These are phyloP conservation scores for Sycophaga agraensis DNA, from an alignment of 1,140 invertebrate species.

Conservation along the genomic window DNA sequence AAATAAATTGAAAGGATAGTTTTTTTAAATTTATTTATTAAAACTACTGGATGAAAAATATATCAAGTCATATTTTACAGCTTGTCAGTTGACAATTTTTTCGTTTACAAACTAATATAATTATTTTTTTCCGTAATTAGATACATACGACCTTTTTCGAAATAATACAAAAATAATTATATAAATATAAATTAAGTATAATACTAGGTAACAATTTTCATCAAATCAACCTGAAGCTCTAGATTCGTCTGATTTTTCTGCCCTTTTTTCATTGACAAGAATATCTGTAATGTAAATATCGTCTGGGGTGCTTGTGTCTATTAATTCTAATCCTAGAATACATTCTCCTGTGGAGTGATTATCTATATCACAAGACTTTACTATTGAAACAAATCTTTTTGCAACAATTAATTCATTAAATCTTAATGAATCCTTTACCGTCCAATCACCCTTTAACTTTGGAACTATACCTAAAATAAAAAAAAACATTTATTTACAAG, in stretches of 20 bases:
- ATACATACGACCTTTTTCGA: not conserved
- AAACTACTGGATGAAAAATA: conserved; percentile 11
- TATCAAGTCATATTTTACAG: conserved; percentile 2
- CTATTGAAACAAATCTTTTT: conserved; percentile 59
- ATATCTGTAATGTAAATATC: conserved; percentile 60
- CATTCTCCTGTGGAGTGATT: conserved; percentile 54
- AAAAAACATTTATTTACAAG: conserved; percentile 4
- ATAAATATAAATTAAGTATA: conserved; percentile 2
- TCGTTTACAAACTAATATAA: not conserved
- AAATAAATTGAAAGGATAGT: not conserved
- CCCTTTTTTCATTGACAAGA: conserved; percentile 58
- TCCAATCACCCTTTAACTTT: conserved; percentile 60
- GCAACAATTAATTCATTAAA: conserved; percentile 63
- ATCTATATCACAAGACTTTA: conserved; percentile 57
- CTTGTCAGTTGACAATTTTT: not conserved
- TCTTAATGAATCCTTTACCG: conserved; percentile 59
- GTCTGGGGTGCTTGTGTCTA: conserved; percentile 58
- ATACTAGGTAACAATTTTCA: conserved; percentile 4
- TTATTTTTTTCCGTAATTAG: not conserved
- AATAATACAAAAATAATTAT: conserved; percentile 3
- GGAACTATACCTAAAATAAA: conserved; percentile 58
- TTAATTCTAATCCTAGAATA: conserved; percentile 59
- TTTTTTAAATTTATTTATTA: conserved; percentile 7
- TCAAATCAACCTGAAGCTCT: not conserved
- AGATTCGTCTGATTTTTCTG: conserved; percentile 33